Evolutionary conservation across 2,888 invertebrate species (phyloP).

Genomic region (Nasonovia ribisnigri): DNA sequence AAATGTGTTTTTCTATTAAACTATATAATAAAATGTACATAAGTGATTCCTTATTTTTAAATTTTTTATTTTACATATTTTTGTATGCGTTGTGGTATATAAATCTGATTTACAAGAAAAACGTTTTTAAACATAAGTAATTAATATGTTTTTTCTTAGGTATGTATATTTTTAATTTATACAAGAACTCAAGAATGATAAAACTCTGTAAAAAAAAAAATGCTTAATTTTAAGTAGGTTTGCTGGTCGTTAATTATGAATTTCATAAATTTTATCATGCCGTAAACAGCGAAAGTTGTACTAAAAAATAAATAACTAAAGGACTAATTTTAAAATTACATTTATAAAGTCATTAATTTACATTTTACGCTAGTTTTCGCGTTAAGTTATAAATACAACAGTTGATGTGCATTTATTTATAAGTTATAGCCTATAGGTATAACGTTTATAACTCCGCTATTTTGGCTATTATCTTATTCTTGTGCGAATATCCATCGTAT

Average conservation of each 20-base stretch:
- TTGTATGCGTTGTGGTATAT: background rate
- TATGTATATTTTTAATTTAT: background rate
- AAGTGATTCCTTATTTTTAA: background rate
- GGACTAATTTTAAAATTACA: conserved; percentile 10
- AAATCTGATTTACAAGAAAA: background rate
- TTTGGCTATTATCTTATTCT: background rate
- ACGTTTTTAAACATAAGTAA: background rate
- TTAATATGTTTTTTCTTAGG: background rate
- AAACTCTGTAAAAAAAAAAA: background rate
- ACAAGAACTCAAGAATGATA: background rate
- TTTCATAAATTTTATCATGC: background rate
- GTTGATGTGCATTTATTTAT: conserved; percentile 32
- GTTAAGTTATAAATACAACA: conserved; percentile 18
- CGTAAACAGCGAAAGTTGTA: background rate
- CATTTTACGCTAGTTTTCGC: too few relatives aligned
- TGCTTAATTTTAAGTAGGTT: background rate
- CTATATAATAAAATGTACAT: too few relatives aligned
- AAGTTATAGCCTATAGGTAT: background rate
- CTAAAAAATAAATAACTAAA: conserved; percentile 17
- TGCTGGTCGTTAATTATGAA: background rate
- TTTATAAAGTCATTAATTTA: conserved; percentile 24
- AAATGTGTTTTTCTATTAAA: too few relatives aligned
- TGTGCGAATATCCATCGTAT: background rate
- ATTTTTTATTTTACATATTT: background rate
- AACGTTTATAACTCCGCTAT: background rate